Evolutionary conservation across 1,140 invertebrate species (phyloP), one percentile per base, ranked within the genome.

Genomic region (Druon quercuslanigerum): DNA sequence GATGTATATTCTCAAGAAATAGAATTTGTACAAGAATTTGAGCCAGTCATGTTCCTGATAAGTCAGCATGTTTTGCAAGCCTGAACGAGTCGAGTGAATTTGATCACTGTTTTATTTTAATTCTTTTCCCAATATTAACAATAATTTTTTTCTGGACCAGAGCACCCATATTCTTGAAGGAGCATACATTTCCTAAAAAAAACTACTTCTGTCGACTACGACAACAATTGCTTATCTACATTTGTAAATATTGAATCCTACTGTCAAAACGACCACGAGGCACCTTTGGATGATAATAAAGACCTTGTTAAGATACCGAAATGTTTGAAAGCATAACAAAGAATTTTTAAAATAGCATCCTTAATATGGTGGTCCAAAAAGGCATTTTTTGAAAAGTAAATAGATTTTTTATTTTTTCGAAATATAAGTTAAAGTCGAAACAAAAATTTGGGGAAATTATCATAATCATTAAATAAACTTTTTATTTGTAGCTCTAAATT

Each of bases 1-100:
- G 20, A 71, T 50, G 51, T 12, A 66, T 46, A 40, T 14, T 71
- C 72, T 66, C 70, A 25, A 60, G 73, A 76, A 11, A 77, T 82
- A 73, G 72, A 78, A 80, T 77, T 75, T 81, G 77, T 77, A 52
- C 73, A 74, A 74, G 52, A 72, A 77, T 79, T 66, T 40, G 60
- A 66, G 60, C 60, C 25, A 66, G 60, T 66, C 60, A 66, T 66
- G 25, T 33, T 40, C 33, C 33, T 66, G 33, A 66, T 40, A 66
- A 66, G 40, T 66, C 60, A 60, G 60, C 60, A 5, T 33, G 14
- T 66, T 66, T 66, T 13, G 16, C 33, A 40, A 19, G 17, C 3
- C n/a, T 57, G 8, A 19, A 57, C 20, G 33, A 33, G 11, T 66
- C 13, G 52, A 54, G 52, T 54, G 8, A 54, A 54, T 54, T 54